These are phyloP conservation scores for Narcine bancroftii DNA, from an alignment of 2,113 vertebrate species.

Conservation along the genomic window DNA sequence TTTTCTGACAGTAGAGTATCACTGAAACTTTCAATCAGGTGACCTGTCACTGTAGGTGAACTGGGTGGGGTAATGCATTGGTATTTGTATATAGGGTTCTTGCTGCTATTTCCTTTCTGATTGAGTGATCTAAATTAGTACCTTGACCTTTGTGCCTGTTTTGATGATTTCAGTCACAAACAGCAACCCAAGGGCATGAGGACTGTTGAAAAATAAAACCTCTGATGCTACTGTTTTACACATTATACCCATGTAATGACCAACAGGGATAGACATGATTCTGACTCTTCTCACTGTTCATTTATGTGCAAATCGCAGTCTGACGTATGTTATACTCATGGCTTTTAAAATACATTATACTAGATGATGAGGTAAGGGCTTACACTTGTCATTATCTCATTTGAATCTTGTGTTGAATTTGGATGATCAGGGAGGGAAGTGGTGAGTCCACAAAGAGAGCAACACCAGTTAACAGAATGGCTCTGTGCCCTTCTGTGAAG, in stretches of 20 bases:
- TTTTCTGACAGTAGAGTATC: background rate
- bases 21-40: background rate
- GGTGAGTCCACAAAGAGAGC: background rate
- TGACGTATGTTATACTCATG: background rate
- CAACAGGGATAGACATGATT: background rate
- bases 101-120: background rate
- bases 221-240: background rate
- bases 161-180: background rate
- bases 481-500: conserved; percentile 22
- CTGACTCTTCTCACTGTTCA: background rate
- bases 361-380: background rate
- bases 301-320: background rate
- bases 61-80: background rate
- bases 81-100: background rate
- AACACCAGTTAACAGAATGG: background rate
- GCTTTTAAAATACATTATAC: too few species aligned
- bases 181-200: background rate
- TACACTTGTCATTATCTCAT: background rate
- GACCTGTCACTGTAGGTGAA: background rate
- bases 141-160: background rate
- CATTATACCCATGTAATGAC: background rate
- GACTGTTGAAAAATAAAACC: background rate
- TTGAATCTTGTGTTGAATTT: background rate
- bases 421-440: background rate
- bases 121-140: background rate